Conservation (phyloP, 2,797 vertebrate genomes). For the Miichthys miiuy region DNA sequence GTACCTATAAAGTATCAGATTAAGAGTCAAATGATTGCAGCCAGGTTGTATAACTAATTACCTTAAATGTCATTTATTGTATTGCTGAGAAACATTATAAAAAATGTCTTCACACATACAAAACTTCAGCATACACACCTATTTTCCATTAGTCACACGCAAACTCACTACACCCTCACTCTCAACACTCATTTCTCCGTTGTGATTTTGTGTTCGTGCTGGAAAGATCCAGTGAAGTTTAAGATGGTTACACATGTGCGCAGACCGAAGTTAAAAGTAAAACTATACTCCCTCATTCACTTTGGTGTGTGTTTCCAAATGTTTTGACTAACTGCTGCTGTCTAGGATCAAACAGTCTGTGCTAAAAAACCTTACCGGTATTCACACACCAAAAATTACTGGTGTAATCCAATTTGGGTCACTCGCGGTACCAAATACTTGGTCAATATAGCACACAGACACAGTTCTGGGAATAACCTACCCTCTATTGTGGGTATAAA, state of each 20-base stretch:
- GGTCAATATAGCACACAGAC: too few species aligned
- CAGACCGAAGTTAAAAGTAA: not conserved
- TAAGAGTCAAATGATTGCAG: slow-evolving; percentile 18
- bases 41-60: slow-evolving; percentile 27
- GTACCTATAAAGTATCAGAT: slow-evolving; percentile 17
- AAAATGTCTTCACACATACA: not conserved
- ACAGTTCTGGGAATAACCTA: not conserved
- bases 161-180: slow-evolving; percentile 20
- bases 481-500: not conserved
- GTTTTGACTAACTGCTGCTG: not conserved
- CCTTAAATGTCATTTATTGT: slow-evolving; percentile 7
- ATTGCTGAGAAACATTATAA: not conserved
- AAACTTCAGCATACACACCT: not conserved
- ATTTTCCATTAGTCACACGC: not conserved
- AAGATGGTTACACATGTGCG: not conserved
- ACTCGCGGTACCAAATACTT: not conserved
- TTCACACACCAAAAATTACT: not conserved
- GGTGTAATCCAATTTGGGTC: not conserved
- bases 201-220: not conserved
- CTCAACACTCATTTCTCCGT: not conserved
- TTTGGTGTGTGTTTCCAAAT: not conserved
- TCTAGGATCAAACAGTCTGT: not conserved
- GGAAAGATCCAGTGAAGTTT: slow-evolving; percentile 8
- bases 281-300: not conserved
- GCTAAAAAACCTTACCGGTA: too few species aligned